Evolutionary conservation across 2,797 vertebrate genomes (phyloP).

Genomic region (Mormyrus proboscirostris): DNA sequence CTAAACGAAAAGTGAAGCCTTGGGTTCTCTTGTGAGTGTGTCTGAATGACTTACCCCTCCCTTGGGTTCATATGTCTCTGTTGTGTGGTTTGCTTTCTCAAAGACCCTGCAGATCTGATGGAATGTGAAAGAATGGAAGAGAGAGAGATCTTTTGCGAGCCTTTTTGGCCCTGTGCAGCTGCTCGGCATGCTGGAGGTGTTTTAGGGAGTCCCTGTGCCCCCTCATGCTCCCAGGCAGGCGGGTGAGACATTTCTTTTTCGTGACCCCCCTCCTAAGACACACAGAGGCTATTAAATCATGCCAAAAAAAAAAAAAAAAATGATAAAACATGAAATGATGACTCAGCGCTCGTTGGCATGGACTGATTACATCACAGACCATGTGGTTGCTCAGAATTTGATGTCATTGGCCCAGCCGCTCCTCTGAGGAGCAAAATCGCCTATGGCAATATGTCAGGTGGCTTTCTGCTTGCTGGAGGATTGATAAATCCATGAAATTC

Average conservation of each 20-base stretch:
- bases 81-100: background rate
- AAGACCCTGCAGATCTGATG: background rate
- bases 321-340: background rate
- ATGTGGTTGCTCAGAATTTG: background rate
- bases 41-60: background rate
- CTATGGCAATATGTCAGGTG: slow-evolving; percentile 40
- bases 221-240: background rate
- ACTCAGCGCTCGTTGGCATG: background rate
- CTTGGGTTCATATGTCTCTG: background rate
- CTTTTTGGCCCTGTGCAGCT: background rate
- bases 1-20: background rate
- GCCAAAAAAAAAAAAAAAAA: background rate
- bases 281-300: background rate
- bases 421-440: background rate
- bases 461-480: slow-evolving; percentile 45
- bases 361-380: background rate
- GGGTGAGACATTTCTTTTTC: background rate
- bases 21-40: background rate
- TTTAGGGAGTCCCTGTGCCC: background rate
- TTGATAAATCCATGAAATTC: slow-evolving; percentile 54
- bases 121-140: background rate
- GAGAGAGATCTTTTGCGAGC: background rate
- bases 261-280: background rate
- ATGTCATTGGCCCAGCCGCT: background rate
- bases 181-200: background rate